Evolutionary conservation across 2,113 vertebrate species (phyloP), one percentile per base, ranked within the genome.

Genomic region (Hyperopisus bebe): DNA sequence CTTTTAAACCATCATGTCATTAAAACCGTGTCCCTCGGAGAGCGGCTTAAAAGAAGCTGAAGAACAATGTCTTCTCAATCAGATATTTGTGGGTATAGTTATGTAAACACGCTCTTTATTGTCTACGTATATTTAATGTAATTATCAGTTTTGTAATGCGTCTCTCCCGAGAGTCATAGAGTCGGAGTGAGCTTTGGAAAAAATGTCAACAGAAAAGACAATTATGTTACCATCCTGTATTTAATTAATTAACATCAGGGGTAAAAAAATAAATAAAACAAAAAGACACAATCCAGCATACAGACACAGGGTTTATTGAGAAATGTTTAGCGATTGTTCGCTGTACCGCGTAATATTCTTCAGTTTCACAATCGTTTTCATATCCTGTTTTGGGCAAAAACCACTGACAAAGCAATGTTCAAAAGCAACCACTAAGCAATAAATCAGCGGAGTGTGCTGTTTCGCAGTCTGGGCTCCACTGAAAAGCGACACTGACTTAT

Each of bases 61-160:
- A 97, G 96, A 96, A 97, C 96, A 97, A 97, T 97, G 96, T 95
- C 95, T 96, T 94, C 95, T 97, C 96, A 96, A 96, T 97, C 96
- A 97, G 97, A 96, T 96, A 97, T 97, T 97, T 97, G 97, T 96
- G 96, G 96, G 96, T 94, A 96, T 95, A 96, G 96, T 96, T 97
- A 97, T 96, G 96, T 97, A 97, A 97, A 97, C 96, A 97, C 95
- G 96, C 94, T 96, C 95, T 96, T 96, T 97, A 97, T 97, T 97
- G 96, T 97, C 96, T 96, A 97, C 97, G 97, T 97, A 97, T 97
- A 96, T 97, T 97, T 97, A 96, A 97, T 97, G 97, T 97, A 97
- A 97, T 97, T 97, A 97, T 97, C 97, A 97, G 97, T 97, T 97
- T 97, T 97, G 96, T 97, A 96, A 95, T 95, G 89, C 92, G 94